phyloP scores from a whole-genome alignment of 2,113 vertebrate genomes.

The Heliornis fulica region DNA sequence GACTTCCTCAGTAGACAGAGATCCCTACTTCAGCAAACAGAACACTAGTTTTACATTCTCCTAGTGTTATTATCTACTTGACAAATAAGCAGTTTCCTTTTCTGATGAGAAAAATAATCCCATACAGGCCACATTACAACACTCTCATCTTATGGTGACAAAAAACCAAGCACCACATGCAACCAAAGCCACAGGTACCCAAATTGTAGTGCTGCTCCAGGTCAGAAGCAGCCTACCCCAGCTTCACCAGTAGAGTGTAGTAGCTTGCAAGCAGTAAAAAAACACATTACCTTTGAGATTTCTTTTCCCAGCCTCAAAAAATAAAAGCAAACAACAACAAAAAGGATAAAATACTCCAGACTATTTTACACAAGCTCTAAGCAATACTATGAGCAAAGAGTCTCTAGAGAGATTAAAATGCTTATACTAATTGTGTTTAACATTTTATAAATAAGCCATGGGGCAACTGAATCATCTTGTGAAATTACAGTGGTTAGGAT shows the following conservation, averaged over 20 bases:
- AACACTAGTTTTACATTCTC: neutral
- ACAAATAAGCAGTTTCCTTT: neutral
- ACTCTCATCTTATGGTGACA: neutral
- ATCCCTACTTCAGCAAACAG: neutral
- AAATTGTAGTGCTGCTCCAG: neutral
- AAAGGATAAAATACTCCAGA: neutral
- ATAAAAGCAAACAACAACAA: neutral
- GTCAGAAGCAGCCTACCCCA: neutral
- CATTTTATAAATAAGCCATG: slow-evolving; percentile 9
- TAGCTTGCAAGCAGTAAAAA: neutral
- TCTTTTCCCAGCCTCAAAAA: neutral
- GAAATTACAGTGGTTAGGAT: neutral
- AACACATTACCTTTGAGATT: neutral
- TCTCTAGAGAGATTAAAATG: neutral
- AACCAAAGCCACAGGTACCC: neutral
- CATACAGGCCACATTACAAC: neutral
- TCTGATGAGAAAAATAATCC: neutral
- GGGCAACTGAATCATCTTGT: neutral
- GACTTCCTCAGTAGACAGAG: neutral
- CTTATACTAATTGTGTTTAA: slow-evolving; percentile 39
- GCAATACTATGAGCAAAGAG: neutral
- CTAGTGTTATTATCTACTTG: neutral
- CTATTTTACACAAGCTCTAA: neutral
- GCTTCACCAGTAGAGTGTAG: neutral
- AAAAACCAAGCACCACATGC: neutral